These are phyloP conservation scores for Muschampia plurimacula DNA, from an alignment of 2,888 invertebrate genomes.

Conservation along the genomic window DNA sequence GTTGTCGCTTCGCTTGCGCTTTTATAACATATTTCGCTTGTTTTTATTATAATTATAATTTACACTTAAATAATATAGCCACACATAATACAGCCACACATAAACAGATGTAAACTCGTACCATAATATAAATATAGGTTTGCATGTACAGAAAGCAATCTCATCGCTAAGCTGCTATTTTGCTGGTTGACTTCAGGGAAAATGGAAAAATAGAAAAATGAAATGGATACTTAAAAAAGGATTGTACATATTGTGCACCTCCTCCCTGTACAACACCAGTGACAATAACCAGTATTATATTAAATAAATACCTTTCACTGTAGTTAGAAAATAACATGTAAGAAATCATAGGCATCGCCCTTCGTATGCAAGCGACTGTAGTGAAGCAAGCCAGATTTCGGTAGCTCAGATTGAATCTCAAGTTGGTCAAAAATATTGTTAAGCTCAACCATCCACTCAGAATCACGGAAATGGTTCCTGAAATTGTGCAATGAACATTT, in stretches of 20 bases:
- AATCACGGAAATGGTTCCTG: constrained; percentile 59
- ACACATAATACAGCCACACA: no score
- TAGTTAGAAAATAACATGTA: constrained; percentile 50
- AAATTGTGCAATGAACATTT: constrained; percentile 40
- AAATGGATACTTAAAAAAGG: no score
- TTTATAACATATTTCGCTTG: not conserved
- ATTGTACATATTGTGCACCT: no score
- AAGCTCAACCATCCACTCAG: constrained; percentile 58
- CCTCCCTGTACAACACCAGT: no score
- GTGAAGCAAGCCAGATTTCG: constrained; percentile 71
- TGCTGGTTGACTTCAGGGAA: no score
- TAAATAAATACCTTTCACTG: constrained; percentile 51
- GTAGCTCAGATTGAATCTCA: constrained; percentile 65
- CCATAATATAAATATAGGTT: no score
- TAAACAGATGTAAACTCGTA: no score
- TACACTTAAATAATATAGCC: no score
- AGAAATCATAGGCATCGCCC: constrained; percentile 51
- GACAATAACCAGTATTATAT: no score
- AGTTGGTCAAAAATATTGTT: constrained; percentile 54
- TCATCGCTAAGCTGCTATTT: no score
- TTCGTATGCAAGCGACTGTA: constrained; percentile 57
- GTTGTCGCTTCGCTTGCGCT: not conserved
- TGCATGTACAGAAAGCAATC: no score
- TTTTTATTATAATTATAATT: not conserved
- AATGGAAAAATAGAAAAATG: no score